Percentiles rank a stretch among this genome's conserved stretches.
phyloP scores from a whole-genome alignment of 2,113 vertebrate species.

The Gymnorhina tibicen region DNA sequence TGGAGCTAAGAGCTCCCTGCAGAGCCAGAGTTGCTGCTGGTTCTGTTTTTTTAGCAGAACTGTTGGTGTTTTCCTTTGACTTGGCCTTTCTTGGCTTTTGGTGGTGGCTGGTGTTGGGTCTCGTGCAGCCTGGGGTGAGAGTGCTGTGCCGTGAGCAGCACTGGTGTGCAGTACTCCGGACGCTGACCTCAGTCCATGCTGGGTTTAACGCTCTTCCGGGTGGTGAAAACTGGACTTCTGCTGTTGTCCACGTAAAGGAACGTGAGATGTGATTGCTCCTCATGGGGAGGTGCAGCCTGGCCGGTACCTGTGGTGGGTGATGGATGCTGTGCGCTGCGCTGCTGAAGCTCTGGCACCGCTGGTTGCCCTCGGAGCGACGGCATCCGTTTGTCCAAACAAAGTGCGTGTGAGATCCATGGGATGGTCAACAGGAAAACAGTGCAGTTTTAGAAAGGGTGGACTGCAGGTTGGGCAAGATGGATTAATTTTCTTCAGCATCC shows the following conservation, averaged over 20 bases:
- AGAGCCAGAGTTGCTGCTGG: background rate
- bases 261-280: accelerated
- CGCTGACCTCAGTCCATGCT: accelerated
- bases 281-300: accelerated
- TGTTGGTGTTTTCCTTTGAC: background rate
- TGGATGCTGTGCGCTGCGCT: accelerated
- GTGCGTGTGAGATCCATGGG: background rate
- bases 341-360: accelerated
- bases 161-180: accelerated
- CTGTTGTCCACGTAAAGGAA: background rate
- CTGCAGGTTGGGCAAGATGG: background rate
- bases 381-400: background rate
- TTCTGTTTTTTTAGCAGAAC: background rate
- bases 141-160: background rate
- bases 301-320: background rate
- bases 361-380: accelerated
- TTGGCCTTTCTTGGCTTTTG: background rate
- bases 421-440: background rate
- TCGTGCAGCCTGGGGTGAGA: accelerated
- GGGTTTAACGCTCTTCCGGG: background rate
- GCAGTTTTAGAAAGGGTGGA: background rate
- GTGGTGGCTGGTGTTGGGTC: background rate
- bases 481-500: background rate
- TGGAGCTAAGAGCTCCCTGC: background rate
- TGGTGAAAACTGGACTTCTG: background rate